phyloP scores from a whole-genome alignment of 1,140 invertebrate genomes.

The Diabrotica undecimpunctata region DNA sequence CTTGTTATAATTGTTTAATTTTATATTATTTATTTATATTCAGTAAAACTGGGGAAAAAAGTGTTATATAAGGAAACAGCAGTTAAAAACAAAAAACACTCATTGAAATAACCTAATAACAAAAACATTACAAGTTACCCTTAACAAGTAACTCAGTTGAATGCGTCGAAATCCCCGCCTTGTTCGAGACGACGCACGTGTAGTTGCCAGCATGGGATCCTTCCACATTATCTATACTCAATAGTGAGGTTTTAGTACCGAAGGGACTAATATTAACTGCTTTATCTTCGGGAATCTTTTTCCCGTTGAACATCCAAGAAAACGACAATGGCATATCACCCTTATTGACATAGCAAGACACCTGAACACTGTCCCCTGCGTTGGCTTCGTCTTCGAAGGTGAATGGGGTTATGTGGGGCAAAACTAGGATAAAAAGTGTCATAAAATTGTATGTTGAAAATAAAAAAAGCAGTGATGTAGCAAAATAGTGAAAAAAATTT shows the following conservation, averaged over 20 bases:
- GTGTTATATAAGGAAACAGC: too few relatives aligned
- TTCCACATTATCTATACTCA: slow-evolving; percentile 72
- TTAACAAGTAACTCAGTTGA: slow-evolving; percentile 67
- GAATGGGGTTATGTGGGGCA: slow-evolving; percentile 66
- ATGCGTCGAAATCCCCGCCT: slow-evolving; percentile 62
- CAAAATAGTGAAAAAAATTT: too few relatives aligned
- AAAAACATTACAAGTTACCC: slow-evolving; percentile 50
- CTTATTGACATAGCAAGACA: slow-evolving; percentile 37
- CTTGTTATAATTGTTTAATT: too few relatives aligned
- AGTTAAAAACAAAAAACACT: too few relatives aligned
- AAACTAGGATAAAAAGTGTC: slow-evolving; percentile 29
- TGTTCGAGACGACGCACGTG: slow-evolving; percentile 68
- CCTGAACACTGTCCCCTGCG: slow-evolving; percentile 45
- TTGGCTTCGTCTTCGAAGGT: slow-evolving; percentile 57
- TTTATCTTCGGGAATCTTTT: slow-evolving; percentile 28
- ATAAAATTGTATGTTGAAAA: too few relatives aligned
- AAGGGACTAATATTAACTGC: slow-evolving; percentile 49
- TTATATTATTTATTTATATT: too few relatives aligned
- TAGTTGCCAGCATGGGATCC: slow-evolving; percentile 73
- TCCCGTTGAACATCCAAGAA: slow-evolving; percentile 51
- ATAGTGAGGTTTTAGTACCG: slow-evolving; percentile 65
- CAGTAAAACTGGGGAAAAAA: too few relatives aligned
- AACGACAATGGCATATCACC: slow-evolving; percentile 44
- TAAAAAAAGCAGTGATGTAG: too few relatives aligned
- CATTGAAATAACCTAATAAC: too few relatives aligned